Evolutionary conservation across 2,113 vertebrate genomes (phyloP).

Genomic region (Lamprotornis superbus): DNA sequence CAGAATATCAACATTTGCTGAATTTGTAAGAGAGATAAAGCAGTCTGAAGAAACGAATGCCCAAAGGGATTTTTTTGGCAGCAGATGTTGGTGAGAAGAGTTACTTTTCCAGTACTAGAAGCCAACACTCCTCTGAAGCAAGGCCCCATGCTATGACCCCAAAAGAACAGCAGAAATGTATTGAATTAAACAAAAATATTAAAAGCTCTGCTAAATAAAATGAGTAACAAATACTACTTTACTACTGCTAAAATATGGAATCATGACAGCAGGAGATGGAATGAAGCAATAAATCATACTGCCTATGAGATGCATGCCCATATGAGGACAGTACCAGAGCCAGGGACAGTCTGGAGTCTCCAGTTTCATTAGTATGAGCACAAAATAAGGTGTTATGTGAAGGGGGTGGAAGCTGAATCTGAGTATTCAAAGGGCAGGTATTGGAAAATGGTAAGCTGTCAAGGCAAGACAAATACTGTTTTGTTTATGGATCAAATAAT

Average conservation of each 20-base stretch:
- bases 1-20: conserved; percentile 56
- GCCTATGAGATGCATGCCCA: background rate
- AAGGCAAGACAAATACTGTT: background rate
- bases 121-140: background rate
- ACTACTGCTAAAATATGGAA: background rate
- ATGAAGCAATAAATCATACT: background rate
- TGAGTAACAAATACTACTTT: background rate
- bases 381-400: background rate
- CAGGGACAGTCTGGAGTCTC: background rate
- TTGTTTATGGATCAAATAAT: background rate
- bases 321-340: background rate
- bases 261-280: background rate
- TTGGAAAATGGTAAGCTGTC: background rate
- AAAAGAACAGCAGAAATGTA: background rate
- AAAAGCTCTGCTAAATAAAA: background rate
- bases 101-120: conserved; percentile 34
- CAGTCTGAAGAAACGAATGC: conserved; percentile 43
- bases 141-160: conserved; percentile 9
- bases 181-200: background rate
- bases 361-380: background rate
- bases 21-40: conserved; percentile 55
- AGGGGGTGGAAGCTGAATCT: background rate
- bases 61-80: conserved; percentile 30
- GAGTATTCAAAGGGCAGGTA: background rate
- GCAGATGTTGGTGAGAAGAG: conserved; percentile 50